Conservation (phyloP, 2,113 vertebrate genomes). For the Psilopsiagon aymara region DNA sequence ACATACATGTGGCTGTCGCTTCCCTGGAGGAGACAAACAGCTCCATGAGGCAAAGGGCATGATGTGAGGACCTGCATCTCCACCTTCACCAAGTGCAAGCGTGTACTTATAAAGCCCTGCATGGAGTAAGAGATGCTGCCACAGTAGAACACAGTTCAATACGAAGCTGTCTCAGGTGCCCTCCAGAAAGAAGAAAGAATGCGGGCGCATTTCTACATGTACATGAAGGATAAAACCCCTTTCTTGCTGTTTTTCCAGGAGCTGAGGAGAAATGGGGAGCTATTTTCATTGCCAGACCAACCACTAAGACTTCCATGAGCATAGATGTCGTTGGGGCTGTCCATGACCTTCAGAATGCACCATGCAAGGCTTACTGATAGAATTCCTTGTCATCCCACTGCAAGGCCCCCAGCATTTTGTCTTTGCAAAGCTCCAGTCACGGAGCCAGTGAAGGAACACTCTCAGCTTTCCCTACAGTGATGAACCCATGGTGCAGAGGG, state of each 20-base stretch:
- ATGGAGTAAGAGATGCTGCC: background rate
- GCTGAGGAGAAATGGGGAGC: background rate
- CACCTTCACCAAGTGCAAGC: fast-evolving
- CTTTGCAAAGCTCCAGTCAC: background rate
- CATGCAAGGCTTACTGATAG: background rate
- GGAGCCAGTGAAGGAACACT: background rate
- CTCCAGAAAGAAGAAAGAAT: background rate
- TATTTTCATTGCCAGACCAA: background rate
- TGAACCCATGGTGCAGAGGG: background rate
- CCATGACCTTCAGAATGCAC: background rate
- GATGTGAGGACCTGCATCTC: background rate
- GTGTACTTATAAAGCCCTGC: background rate
- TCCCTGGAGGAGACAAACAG: background rate
- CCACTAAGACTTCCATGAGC: background rate
- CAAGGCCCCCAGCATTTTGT: background rate
- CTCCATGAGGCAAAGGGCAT: background rate
- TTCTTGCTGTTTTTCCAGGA: background rate
- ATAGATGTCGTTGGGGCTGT: fast-evolving
- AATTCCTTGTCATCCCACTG: background rate
- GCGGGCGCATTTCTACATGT: fast-evolving
- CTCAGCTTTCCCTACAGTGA: background rate
- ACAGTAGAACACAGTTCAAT: background rate
- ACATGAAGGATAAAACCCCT: fast-evolving
- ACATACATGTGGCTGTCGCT: background rate
- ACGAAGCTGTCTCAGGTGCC: background rate